A percentile compares a stretch with the other conserved stretches of the same genome.
These are phyloP conservation scores for Chlorodrepanis virens DNA, from an alignment of 2,113 vertebrate species.

Conservation along the genomic window DNA sequence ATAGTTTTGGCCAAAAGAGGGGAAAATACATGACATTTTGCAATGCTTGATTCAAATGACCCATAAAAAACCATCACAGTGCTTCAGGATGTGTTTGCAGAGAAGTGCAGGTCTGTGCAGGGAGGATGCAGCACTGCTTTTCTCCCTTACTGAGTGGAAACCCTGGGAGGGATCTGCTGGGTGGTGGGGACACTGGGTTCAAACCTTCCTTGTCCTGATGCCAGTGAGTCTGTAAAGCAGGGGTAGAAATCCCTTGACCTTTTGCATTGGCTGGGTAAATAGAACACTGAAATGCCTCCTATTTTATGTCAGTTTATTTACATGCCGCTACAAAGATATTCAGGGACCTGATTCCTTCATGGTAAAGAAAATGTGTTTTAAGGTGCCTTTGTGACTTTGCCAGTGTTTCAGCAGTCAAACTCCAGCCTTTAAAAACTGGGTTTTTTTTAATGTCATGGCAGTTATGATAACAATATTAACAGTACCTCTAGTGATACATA, in stretches of 20 bases:
- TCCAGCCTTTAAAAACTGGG: neutral
- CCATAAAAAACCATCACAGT: neutral
- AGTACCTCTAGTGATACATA: neutral
- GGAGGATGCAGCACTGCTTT: neutral
- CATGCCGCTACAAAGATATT: neutral
- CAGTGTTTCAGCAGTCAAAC: neutral
- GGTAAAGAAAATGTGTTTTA: neutral
- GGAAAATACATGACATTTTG: neutral
- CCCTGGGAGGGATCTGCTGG: neutral
- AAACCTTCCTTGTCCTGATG: neutral
- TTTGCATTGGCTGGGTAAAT: neutral
- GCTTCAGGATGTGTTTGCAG: neutral
- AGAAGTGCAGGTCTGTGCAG: neutral
- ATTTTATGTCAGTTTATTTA: neutral
- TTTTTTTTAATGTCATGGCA: neutral
- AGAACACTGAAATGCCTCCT: neutral
- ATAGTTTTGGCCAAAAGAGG: neutral
- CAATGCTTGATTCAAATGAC: neutral
- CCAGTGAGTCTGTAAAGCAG: neutral
- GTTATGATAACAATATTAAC: neutral
- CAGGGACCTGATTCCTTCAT: neutral
- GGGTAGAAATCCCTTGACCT: neutral
- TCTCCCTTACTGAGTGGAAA: neutral
- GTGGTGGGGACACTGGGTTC: accelerated
- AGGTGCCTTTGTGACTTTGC: neutral